A percentile compares a stretch with the other conserved stretches of the same genome.
phyloP scores from a whole-genome alignment of 2,797 vertebrate species.

The Rhinella marina region DNA sequence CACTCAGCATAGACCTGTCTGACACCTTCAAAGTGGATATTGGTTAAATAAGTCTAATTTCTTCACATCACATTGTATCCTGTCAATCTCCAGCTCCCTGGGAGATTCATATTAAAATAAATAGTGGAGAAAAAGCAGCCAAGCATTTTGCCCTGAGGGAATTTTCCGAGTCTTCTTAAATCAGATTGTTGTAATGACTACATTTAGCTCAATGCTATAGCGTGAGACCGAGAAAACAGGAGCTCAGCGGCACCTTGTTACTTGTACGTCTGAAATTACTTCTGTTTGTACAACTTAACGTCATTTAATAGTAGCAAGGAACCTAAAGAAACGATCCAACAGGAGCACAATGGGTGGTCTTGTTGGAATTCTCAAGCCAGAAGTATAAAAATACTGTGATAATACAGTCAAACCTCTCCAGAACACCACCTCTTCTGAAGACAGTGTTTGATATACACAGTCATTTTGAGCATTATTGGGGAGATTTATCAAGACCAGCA shows the following conservation, averaged over 20 bases:
- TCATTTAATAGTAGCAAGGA: background rate
- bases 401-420: background rate
- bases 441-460: background rate
- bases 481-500: background rate
- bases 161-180: background rate
- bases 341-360: background rate
- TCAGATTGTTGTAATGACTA: constrained; percentile 22
- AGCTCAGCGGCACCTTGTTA: background rate
- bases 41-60: constrained; percentile 23
- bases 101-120: constrained; percentile 30
- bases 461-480: background rate
- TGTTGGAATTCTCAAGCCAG: too few species aligned
- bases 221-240: background rate
- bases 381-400: background rate
- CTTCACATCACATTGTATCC: constrained; percentile 24
- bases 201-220: constrained; percentile 16
- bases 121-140: constrained; percentile 38
- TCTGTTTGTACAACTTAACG: background rate
- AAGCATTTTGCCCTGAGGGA: background rate
- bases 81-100: constrained; percentile 21
- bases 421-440: background rate
- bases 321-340: background rate
- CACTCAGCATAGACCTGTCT: constrained; percentile 24
- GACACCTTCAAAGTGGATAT: constrained; percentile 31
- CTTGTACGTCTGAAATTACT: background rate